Conservation (phyloP, 2,888 invertebrate species). For the Exocentrus adspersus region DNA sequence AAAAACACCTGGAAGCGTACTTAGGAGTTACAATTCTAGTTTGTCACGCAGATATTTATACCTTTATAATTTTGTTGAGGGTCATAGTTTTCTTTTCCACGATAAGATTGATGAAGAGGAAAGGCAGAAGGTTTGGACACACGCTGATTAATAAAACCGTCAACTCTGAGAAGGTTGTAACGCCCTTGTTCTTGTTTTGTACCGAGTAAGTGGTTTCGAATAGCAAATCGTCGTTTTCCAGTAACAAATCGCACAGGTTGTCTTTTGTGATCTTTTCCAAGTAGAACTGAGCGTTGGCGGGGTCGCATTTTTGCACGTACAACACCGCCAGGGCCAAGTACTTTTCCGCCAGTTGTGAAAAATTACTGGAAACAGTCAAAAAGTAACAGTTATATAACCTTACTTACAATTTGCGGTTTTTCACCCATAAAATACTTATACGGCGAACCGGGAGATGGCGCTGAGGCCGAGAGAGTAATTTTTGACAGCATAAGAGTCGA, state of each 20-base stretch:
- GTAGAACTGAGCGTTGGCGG: conserved; percentile 63
- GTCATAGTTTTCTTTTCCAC: conserved; percentile 60
- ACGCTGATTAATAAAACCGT: conserved; percentile 65
- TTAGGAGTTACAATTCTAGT: not conserved
- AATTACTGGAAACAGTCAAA: conserved; percentile 32
- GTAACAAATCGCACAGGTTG: conserved; percentile 60
- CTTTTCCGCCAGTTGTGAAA: conserved; percentile 57
- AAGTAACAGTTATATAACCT: not conserved
- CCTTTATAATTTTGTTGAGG: conserved; percentile 63
- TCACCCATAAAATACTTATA: no score
- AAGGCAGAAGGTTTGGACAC: conserved; percentile 64
- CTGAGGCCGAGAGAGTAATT: no score
- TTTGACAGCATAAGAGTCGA: no score
- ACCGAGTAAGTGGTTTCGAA: conserved; percentile 64
- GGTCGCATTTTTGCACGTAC: conserved; percentile 67
- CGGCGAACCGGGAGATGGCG: no score
- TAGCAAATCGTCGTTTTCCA: conserved; percentile 65
- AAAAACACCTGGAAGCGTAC: conserved; percentile 68
- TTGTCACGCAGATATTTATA: conserved; percentile 35
- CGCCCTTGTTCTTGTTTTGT: conserved; percentile 56
- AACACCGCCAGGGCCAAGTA: conserved; percentile 65
- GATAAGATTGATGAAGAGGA: conserved; percentile 65
- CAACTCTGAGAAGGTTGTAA: conserved; percentile 68
- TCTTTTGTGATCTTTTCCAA: conserved; percentile 62
- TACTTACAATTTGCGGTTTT: no score